Base-by-base conservation (phyloP, 2,797 vertebrate species). In the Gymnoscopelus microlampas region DNA sequence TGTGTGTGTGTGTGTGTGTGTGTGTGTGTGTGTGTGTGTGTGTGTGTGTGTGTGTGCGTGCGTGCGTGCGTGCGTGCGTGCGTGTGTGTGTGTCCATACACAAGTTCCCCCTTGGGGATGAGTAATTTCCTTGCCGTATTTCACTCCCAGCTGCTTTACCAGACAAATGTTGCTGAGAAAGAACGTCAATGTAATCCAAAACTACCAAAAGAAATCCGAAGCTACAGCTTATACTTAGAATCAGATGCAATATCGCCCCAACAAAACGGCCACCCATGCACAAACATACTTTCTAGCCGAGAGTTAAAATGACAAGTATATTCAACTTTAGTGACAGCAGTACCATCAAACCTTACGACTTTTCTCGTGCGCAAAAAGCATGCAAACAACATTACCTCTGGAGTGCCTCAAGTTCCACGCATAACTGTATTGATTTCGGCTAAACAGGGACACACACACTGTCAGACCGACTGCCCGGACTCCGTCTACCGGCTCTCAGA, bases 371-470 rank as follows among this genome's bases (percentile, higher is more conserved):
- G n/a, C 65, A 65, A 60, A 76, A 59, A 67, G 32, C 71, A 60
- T n/a, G 14, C 73, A 60, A 77, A 78, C 47, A 44, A 44, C 69
- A 55, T 72, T 72, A 68, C 54, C 57, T 58, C 76, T 23, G 0
- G 4, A 74, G 80, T 61, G 71, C 66, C 65, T 74, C 58, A 56
- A 85, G 77, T 85, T 88, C 73, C 79, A 80, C 63, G 61, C 88
- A 87, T 87, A 77, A 59, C 82, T 84, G 83, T 79, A 89, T 86
- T 85, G 82, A 82, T 90, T 89, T 87, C 85, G 85, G 78, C 84
- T 84, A 86, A 88, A 87, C 71, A 56, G 61, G 81, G 83, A 85
- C 73, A 65, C 66, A 65, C 66, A 48, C 53, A 51, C 60, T 67
- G 80, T 83, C 63, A 80, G 76, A 82, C 56, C 70, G 57, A 47